Base-by-base conservation (phyloP, 2,113 vertebrate genomes). In the Gracilinanus agilis region DNA sequence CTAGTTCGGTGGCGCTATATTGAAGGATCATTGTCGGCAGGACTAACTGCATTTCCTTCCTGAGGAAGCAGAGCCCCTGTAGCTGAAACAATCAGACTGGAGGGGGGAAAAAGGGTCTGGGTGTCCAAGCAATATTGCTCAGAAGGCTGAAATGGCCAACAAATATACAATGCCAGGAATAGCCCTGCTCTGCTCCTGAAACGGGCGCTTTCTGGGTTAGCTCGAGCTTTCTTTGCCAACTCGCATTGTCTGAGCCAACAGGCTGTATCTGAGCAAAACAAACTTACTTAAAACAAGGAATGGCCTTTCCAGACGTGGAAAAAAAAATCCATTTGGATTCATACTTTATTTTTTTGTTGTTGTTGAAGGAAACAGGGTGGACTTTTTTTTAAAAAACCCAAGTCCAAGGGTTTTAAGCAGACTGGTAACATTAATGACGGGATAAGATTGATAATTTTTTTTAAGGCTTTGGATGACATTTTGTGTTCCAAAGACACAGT, bases 31-130 rank as follows among this genome's bases (percentile, higher is more conserved):
- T 97, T 98, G 98, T 98, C 97, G 92, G 90, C 97, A 96, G 98
- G 91, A 92, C 96, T 56, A 91, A 75, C 92, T 95, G 95, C 94
- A 58, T 94, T 98, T 98, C 98, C 98, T 98, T 99, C 98, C 98
- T 98, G 97, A 98, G 98, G 98, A 98, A 98, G 97, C 93, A 91
- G 96, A 97, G 98, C 97, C 98, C 98, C 97, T 96, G 97, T 95
- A 91, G 97, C 97, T 90, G 97, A 98, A 98, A 99, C 98, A 98
- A 98, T 98, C 96, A 93, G 97, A 53, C 97, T 88, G 53, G 96
- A 97, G 96, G 91, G 96, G 96, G 95, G 96, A 92, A 96, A 96
- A 92, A 97, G 90, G 94, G 44, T 29, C 53, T 3, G 6, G 49
- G 44, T 53, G 93, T 53, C 10, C 0, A 24, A 75, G 96, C 95